phyloP scores from a whole-genome alignment of 1,140 invertebrate genomes.

The Cecropterus lyciades region DNA sequence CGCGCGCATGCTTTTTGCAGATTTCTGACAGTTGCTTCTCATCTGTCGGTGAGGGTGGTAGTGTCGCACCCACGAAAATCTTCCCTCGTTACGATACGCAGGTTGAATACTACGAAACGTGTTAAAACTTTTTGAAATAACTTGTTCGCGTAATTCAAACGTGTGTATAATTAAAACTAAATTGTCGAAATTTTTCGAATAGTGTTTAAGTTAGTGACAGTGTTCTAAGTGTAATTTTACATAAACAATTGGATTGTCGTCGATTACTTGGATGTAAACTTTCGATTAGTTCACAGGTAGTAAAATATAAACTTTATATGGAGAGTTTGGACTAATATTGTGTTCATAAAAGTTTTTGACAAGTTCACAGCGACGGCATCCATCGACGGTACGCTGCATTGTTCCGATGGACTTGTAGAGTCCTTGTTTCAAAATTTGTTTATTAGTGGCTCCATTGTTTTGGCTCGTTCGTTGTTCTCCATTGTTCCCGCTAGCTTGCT shows the following conservation, averaged over 20 bases:
- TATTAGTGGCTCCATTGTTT: conserved; percentile 59
- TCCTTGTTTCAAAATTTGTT: conserved; percentile 62
- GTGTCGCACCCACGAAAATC: conserved; percentile 18
- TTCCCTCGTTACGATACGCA: conserved; percentile 44
- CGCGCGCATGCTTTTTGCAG: conserved; percentile 64
- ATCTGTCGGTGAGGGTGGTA: conserved; percentile 41
- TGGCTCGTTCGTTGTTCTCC: conserved; percentile 49
- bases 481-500: conserved; percentile 52
- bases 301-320: conserved; percentile 43
- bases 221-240: conserved; percentile 24
- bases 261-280: conserved; percentile 45
- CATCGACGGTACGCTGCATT: conserved; percentile 57
- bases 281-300: conserved; percentile 50
- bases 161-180: neutral
- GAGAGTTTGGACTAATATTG: conserved; percentile 37
- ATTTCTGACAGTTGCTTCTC: conserved; percentile 63
- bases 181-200: neutral
- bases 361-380: conserved; percentile 42
- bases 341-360: conserved; percentile 30
- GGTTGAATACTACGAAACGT: conserved; percentile 34
- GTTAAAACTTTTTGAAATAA: conserved; percentile 31
- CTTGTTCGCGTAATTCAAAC: neutral
- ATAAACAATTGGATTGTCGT: conserved; percentile 43
- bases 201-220: conserved; percentile 15
- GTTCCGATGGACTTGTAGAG: conserved; percentile 53